Conservation (phyloP, 2,797 vertebrate genomes). For the Lacerta bilineata region DNA sequence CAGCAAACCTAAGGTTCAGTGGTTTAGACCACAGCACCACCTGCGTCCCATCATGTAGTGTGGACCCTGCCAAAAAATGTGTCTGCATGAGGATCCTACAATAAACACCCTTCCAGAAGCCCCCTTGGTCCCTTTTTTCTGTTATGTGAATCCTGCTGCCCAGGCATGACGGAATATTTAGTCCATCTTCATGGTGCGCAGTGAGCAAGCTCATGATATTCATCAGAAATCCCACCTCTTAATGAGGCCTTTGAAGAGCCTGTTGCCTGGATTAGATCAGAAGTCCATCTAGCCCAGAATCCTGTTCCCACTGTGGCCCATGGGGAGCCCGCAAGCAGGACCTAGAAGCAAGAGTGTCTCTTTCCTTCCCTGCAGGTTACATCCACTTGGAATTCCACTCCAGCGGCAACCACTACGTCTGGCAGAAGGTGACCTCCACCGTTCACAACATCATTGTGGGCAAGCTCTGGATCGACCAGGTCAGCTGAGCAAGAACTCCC, state of each 20-base stretch:
- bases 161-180: too few relatives aligned
- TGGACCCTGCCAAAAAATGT: too few relatives aligned
- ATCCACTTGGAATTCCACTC: conserved; percentile 96
- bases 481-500: conserved; percentile 65
- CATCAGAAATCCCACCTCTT: background rate
- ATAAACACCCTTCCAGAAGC: too few relatives aligned
- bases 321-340: too few relatives aligned
- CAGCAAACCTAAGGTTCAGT: too few relatives aligned
- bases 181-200: background rate
- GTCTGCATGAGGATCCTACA: too few relatives aligned
- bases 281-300: too few relatives aligned
- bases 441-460: conserved; percentile 99
- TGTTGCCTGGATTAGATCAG: too few relatives aligned
- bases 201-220: background rate
- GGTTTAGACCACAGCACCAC: too few relatives aligned
- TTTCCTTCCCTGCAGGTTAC: conserved; percentile 80
- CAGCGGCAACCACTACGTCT: conserved; percentile 96
- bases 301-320: too few relatives aligned
- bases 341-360: fast-evolving
- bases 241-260: background rate
- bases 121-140: background rate
- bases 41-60: too few relatives aligned
- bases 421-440: conserved; percentile 98
- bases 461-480: conserved; percentile 99
- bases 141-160: background rate